A percentile compares a stretch with the other conserved stretches of the same genome.
Evolutionary conservation across 2,797 vertebrate species (phyloP).

Genomic region (Remorina albescens): DNA sequence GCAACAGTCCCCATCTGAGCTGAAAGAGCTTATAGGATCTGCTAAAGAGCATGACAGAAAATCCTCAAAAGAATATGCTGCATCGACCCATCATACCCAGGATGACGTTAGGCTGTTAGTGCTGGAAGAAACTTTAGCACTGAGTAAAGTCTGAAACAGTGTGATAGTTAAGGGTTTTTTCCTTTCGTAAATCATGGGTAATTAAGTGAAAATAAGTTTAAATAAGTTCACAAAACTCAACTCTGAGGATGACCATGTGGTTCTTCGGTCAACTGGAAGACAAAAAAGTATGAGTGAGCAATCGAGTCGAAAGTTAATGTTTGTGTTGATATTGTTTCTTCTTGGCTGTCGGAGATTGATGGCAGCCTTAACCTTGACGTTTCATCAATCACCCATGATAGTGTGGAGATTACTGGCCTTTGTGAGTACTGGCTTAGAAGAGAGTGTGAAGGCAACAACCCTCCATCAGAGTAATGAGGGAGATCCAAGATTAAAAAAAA

Average conservation of each 20-base stretch:
- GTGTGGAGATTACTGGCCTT: slow-evolving; percentile 30
- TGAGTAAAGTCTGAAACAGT: no score
- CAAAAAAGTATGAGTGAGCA: slow-evolving; percentile 15
- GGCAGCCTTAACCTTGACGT: slow-evolving; percentile 38
- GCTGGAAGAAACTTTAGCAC: neutral
- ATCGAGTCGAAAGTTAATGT: slow-evolving; percentile 38
- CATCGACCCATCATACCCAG: no score
- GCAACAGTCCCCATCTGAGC: neutral
- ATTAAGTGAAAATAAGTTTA: no score
- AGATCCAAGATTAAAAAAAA: slow-evolving; percentile 33
- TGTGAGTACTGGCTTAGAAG: slow-evolving; percentile 16
- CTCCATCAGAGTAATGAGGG: slow-evolving; percentile 53
- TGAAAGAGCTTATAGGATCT: neutral
- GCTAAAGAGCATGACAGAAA: no score
- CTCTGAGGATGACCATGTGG: no score
- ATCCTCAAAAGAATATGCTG: no score
- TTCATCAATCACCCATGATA: slow-evolving; percentile 52
- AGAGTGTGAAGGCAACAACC: slow-evolving; percentile 35
- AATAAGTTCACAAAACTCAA: no score
- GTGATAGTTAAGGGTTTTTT: no score
- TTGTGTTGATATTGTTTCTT: slow-evolving; percentile 38
- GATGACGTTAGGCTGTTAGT: no score
- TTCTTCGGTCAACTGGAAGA: slow-evolving; percentile 13
- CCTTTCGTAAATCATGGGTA: no score
- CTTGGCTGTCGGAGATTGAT: slow-evolving; percentile 42